phyloP scores from a whole-genome alignment of 2,113 vertebrate species.

The Campylorhamphus procurvoides region DNA sequence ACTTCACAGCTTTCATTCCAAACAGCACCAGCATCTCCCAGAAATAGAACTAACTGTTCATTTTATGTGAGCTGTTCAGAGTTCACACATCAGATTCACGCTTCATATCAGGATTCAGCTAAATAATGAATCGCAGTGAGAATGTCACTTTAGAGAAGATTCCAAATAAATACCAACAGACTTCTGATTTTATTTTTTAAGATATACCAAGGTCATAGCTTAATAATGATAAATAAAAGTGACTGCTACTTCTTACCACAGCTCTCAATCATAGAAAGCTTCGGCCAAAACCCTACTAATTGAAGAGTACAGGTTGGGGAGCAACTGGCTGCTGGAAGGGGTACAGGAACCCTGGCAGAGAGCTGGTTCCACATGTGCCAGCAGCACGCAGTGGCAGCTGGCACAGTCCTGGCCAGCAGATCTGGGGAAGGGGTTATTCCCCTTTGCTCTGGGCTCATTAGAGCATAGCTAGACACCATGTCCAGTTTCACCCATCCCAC shows the following conservation, averaged over 20 bases:
- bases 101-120: background rate
- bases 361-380: rapidly evolving
- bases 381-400: background rate
- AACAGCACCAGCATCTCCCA: background rate
- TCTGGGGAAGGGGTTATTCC: background rate
- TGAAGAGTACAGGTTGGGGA: background rate
- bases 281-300: background rate
- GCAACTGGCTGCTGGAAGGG: background rate
- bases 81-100: background rate
- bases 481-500: background rate
- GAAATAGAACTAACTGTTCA: background rate
- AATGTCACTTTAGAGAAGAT: background rate
- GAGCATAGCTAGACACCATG: background rate
- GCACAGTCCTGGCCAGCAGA: background rate
- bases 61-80: background rate
- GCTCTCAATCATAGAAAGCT: background rate
- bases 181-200: background rate
- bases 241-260: background rate
- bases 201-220: background rate
- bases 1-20: background rate
- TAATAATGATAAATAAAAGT: background rate
- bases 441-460: background rate
- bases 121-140: background rate
- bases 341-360: background rate
- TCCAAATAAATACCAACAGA: background rate